phyloP scores from a whole-genome alignment of 2,113 vertebrate species.

The Sapayoa aenigma region DNA sequence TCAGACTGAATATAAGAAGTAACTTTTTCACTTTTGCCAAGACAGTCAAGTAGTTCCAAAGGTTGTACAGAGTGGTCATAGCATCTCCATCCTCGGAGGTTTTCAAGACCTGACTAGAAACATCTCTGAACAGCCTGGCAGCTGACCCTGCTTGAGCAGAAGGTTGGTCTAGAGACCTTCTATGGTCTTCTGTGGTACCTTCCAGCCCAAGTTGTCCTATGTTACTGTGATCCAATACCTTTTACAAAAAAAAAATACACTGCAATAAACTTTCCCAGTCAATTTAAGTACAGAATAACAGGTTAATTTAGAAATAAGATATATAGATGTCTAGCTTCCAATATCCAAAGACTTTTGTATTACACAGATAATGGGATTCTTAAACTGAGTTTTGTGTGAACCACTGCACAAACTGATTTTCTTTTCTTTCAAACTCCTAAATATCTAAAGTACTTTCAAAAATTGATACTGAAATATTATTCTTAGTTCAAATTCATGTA shows the following conservation, averaged over 20 bases:
- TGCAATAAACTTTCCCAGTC: background rate
- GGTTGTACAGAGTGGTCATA: background rate
- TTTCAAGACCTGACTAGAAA: background rate
- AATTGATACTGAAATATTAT: background rate
- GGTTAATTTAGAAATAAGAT: constrained; percentile 15
- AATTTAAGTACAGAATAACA: background rate
- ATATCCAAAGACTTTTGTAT: background rate
- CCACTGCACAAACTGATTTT: background rate
- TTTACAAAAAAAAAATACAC: background rate
- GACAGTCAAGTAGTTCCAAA: background rate
- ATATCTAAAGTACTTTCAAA: background rate
- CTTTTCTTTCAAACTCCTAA: background rate
- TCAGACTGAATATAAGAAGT: background rate
- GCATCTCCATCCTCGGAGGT: background rate
- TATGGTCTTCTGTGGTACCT: background rate
- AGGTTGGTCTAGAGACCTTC: background rate
- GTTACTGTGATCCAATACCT: background rate
- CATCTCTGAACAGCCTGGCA: background rate
- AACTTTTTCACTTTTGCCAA: background rate
- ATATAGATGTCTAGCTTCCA: background rate
- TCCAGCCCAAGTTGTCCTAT: background rate
- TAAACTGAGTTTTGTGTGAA: background rate
- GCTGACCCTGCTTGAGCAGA: background rate
- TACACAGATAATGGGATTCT: background rate
- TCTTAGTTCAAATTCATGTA: background rate